Evolutionary conservation across 2,113 vertebrate species (phyloP).

Genomic region (Taurulus bubalis): DNA sequence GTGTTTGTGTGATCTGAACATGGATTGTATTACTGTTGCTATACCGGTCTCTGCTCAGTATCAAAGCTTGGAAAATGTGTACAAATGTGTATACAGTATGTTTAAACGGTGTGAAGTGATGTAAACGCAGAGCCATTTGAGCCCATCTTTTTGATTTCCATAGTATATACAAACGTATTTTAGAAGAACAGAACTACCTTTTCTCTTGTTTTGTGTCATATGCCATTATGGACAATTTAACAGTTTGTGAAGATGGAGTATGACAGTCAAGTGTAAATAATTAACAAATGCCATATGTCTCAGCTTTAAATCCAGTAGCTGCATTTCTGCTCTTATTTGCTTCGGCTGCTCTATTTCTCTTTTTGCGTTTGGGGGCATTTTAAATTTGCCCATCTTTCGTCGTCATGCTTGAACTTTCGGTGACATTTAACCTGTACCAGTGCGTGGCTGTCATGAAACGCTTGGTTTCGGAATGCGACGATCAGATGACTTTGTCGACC

Average conservation of each 20-base stretch:
- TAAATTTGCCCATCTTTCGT: conserved; percentile 57
- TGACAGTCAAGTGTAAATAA: background rate
- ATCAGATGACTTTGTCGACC: conserved; percentile 84
- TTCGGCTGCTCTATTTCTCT: background rate
- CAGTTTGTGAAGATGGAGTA: background rate
- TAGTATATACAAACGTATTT: background rate
- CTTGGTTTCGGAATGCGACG: conserved; percentile 79
- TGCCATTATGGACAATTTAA: background rate
- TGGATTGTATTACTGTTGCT: conserved; percentile 53
- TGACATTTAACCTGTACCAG: conserved; percentile 77
- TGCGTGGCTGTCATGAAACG: conserved; percentile 74
- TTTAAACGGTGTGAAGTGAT: conserved; percentile 66
- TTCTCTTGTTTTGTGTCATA: background rate
- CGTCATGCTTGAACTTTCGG: conserved; percentile 69
- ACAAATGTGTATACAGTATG: conserved; percentile 53
- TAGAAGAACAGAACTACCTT: background rate
- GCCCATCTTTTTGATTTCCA: conserved; percentile 25
- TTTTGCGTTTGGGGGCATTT: conserved; percentile 33
- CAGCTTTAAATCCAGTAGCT: conserved; percentile 24
- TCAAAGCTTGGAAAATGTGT: conserved; percentile 63
- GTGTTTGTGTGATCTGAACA: conserved; percentile 73
- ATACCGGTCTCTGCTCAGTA: conserved; percentile 65
- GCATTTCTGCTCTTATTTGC: conserved; percentile 13
- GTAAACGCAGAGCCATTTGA: conserved; percentile 40
- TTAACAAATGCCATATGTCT: conserved; percentile 1